Percentiles rank a stretch among this genome's conserved stretches.
Conservation (phyloP, 1,140 invertebrate species). For the Cydia pomonella region DNA sequence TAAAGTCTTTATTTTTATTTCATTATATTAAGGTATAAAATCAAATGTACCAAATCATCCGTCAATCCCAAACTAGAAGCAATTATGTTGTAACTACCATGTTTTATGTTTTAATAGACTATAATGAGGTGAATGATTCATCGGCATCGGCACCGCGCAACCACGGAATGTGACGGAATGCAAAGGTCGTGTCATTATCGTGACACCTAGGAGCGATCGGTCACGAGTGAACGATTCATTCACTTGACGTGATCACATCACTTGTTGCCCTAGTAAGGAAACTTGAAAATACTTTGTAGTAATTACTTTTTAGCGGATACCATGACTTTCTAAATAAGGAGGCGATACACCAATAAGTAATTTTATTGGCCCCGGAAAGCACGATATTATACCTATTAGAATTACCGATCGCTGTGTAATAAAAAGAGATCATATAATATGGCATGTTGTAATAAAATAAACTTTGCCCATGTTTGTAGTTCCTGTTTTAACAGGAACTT, state of each 20-base stretch:
- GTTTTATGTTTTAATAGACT: neutral
- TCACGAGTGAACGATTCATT: slow-evolving; percentile 27
- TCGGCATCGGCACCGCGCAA: neutral
- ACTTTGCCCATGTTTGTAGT: too few species aligned
- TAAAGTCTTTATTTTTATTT: neutral
- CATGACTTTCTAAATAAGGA: neutral
- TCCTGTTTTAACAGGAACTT: too few species aligned
- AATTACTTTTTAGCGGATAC: neutral
- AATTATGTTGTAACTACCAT: neutral
- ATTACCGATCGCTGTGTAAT: too few species aligned
- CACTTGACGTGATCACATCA: slow-evolving; percentile 12
- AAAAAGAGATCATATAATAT: too few species aligned
- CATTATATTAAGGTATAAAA: neutral
- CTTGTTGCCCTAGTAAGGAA: slow-evolving; percentile 5
- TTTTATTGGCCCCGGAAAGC: too few species aligned
- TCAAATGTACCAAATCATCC: neutral
- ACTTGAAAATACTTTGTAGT: neutral
- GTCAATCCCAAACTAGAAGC: neutral
- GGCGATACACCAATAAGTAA: too few species aligned
- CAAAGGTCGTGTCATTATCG: slow-evolving; percentile 26
- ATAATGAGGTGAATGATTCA: slow-evolving; percentile 23
- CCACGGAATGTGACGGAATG: slow-evolving; percentile 20
- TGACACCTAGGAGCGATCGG: slow-evolving; percentile 7
- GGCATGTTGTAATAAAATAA: too few species aligned
- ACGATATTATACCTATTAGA: too few species aligned